Evolutionary conservation across 2,113 vertebrate species (phyloP).

Genomic region (Heterochromis multidens): DNA sequence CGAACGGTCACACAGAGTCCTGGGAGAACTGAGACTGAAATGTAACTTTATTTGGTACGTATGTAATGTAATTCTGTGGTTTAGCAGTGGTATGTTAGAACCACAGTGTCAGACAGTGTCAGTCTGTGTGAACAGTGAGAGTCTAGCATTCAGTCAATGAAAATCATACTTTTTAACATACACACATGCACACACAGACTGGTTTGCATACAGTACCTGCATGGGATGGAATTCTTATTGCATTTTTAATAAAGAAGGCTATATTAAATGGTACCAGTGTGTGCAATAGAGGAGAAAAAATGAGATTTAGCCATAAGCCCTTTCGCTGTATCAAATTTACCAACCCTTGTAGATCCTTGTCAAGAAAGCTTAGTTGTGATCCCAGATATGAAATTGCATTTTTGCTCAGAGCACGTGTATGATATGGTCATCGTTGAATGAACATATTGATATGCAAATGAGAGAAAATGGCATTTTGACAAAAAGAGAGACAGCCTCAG

Average conservation of each 20-base stretch:
- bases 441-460: neutral
- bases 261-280: neutral
- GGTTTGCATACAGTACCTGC: neutral
- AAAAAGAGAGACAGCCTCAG: neutral
- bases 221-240: constrained; percentile 24
- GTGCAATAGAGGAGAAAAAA: neutral
- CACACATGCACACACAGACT: neutral
- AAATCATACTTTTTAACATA: neutral
- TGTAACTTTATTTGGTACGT: constrained; percentile 17
- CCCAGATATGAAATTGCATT: constrained; percentile 11
- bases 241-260: constrained; percentile 20
- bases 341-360: constrained; percentile 8
- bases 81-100: neutral
- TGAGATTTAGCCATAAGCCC: constrained; percentile 7
- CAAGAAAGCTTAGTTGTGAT: constrained; percentile 9
- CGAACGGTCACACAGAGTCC: neutral
- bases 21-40: constrained; percentile 1
- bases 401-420: neutral
- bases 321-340: constrained; percentile 33
- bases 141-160: neutral
- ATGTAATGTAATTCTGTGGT: constrained; percentile 9
- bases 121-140: neutral
- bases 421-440: neutral
- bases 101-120: neutral
- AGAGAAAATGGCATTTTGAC: neutral